Evolutionary conservation across 2,888 invertebrate genomes (phyloP), one percentile per base, ranked within the genome.

Genomic region (Strigamia maritima): DNA sequence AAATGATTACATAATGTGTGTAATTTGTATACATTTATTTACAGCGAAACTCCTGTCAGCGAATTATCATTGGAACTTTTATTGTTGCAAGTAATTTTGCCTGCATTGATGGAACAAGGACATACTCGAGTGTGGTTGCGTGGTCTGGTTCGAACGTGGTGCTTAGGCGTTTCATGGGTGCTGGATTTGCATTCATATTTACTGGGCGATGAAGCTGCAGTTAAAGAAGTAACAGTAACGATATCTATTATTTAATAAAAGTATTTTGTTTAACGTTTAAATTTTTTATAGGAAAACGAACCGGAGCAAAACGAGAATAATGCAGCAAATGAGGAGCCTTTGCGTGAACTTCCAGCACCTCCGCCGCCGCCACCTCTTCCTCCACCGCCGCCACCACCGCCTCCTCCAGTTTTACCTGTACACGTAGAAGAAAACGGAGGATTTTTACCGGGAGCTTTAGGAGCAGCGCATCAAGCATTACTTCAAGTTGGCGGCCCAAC

Each of bases 91-190:
- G 94, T 98, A 44, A 95, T 99, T 77, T 89, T 99, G 79, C 99
- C 98, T 0, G 97, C 98, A 0, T 88, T 99, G 60, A 88, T 99
- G 80, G 98, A 99, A 85, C 98, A 99, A 87, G 94, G 95, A 0
- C 97, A 98, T 86, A 97, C 97, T 0, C 90, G 97, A 8, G 92
- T 93, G 10, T 97, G 98, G 95, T 87, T 98, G 81, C 97, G 98
- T 86, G 91, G 91, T n/a, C 87, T 94, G 12, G 91, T 98, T 0
- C 90, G 93, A 10, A 89, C 91, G 79, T 97, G 97, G 97, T 97
- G 96, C 85, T 89, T 90, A 28, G 90, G 90, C 7, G 92, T 94
- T 0, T 93, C 97, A 0, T 95, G 94, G 89, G 84, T 92, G 26
- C 87, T 98, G 2, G 94, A 95, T 79, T 90, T 97, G 12, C 92